Evolutionary conservation across 1,140 invertebrate species (phyloP).

Genomic region (Samia ricini): DNA sequence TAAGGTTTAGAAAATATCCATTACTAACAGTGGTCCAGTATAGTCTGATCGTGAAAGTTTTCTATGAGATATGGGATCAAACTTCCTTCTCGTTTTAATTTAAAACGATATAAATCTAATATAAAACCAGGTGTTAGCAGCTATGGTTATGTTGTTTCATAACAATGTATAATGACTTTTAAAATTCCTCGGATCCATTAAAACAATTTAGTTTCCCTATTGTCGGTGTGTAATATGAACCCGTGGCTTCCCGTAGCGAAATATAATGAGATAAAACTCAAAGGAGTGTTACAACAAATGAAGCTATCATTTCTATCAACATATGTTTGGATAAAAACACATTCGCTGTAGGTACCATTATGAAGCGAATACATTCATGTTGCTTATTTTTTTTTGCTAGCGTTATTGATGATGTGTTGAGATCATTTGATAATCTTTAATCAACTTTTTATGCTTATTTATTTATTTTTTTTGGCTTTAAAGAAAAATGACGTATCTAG

Average conservation of each 20-base stretch:
- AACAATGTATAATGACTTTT: slow-evolving; percentile 64
- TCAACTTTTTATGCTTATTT: background rate
- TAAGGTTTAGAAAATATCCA: background rate
- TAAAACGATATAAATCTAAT: slow-evolving; percentile 56
- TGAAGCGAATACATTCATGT: slow-evolving; percentile 28
- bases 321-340: slow-evolving; percentile 47
- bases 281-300: slow-evolving; percentile 56
- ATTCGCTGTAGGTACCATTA: slow-evolving; percentile 41
- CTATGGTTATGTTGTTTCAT: slow-evolving; percentile 42
- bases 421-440: slow-evolving; percentile 6
- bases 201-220: slow-evolving; percentile 68
- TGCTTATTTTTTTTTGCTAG: slow-evolving; percentile 11
- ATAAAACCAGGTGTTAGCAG: slow-evolving; percentile 48
- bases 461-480: background rate
- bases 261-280: slow-evolving; percentile 62
- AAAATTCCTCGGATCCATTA: slow-evolving; percentile 60
- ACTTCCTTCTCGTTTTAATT: slow-evolving; percentile 43
- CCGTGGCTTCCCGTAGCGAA: slow-evolving; percentile 55
- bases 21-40: background rate
- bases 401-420: slow-evolving; percentile 1
- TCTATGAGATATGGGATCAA: background rate
- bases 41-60: background rate
- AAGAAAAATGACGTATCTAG: background rate
- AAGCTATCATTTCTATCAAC: slow-evolving; percentile 66
- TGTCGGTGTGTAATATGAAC: slow-evolving; percentile 37